Conservation (phyloP, 1,140 invertebrate species). For the Bombus terrestris region DNA sequence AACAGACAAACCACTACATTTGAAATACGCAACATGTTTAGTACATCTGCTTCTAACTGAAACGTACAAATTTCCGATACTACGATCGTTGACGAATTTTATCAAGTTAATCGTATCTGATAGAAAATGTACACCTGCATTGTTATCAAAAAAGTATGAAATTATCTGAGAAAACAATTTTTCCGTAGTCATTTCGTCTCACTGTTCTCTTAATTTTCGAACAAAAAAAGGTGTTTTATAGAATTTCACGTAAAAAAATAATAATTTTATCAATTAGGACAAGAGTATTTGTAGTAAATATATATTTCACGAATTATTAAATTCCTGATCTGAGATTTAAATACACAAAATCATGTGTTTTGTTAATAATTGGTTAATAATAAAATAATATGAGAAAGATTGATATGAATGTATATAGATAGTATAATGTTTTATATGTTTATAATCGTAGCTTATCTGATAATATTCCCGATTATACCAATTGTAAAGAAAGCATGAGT, state of each 20-base stretch:
- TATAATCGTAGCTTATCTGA: no score
- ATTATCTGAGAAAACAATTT: constrained; percentile 3
- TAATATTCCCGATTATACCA: no score
- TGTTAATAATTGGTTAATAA: no score
- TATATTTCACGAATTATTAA: no score
- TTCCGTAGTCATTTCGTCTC: neutral
- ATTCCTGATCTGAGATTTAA: no score
- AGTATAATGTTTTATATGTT: neutral
- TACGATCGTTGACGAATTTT: neutral
- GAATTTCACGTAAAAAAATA: neutral
- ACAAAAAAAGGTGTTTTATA: neutral
- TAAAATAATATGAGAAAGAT: neutral
- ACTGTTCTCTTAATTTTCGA: neutral
- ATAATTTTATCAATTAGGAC: no score
- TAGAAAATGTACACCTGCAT: constrained; percentile 42
- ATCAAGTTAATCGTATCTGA: constrained; percentile 35
- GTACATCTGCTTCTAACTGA: neutral
- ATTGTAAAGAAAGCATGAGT: no score
- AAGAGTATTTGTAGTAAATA: no score
- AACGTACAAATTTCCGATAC: no score
- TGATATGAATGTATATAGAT: neutral
- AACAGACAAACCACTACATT: neutral
- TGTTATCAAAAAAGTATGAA: constrained; percentile 32
- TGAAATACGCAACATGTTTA: neutral
- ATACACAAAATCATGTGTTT: no score